phyloP scores from a whole-genome alignment of 2,113 vertebrate species.

The Thunnus maccoyii region DNA sequence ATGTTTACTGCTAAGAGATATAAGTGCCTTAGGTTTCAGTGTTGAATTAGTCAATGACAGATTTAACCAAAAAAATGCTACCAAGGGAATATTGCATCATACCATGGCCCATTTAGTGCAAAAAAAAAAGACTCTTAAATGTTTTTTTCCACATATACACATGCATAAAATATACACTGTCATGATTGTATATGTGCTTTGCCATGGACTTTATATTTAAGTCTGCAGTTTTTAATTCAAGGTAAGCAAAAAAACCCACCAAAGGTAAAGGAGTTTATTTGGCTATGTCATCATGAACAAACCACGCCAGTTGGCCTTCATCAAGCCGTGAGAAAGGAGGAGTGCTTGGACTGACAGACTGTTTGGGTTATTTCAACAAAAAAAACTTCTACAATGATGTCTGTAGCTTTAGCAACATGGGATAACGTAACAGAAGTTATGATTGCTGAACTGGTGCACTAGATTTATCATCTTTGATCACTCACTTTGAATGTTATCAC shows the following conservation, averaged over 20 bases:
- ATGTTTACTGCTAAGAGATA: background rate
- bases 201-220: conserved; percentile 6
- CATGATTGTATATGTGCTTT: conserved; percentile 40
- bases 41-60: conserved; percentile 2
- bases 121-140: conserved; percentile 25
- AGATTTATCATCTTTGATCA: background rate
- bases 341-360: background rate
- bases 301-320: conserved; percentile 14
- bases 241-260: conserved; percentile 2
- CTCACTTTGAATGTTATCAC: no score
- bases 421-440: no score
- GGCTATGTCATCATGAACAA: conserved; percentile 31
- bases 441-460: background rate
- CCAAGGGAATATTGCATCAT: conserved; percentile 56
- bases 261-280: conserved; percentile 34
- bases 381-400: no score
- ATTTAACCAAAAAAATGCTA: conserved; percentile 14
- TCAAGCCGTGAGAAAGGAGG: conserved; percentile 6
- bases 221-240: conserved; percentile 5
- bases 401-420: background rate
- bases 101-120: conserved; percentile 28
- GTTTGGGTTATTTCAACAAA: conserved; percentile 12
- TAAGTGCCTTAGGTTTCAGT: background rate
- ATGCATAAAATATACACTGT: conserved; percentile 48
- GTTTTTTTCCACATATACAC: conserved; percentile 20